These are phyloP conservation scores for Ptychoptera contaminata DNA, from an alignment of 2,888 invertebrate species.

Conservation along the genomic window DNA sequence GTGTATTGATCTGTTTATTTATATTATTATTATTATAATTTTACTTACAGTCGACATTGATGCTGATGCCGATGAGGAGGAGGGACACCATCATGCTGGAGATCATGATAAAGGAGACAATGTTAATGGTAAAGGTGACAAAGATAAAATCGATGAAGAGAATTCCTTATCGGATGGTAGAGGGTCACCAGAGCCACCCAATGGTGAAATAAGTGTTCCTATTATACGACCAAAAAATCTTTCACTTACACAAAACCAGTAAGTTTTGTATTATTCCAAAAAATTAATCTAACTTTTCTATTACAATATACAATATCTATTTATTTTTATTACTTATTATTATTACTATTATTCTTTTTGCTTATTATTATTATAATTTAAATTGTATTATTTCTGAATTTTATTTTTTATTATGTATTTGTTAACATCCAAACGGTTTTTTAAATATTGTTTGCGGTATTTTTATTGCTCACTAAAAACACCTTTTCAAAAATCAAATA, in stretches of 20 bases:
- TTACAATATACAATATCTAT: slow-evolving; percentile 9
- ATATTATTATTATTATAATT: too few species aligned
- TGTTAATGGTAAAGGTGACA: slow-evolving; percentile 22
- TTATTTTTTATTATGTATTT: too few species aligned
- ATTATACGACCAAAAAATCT: slow-evolving; percentile 33
- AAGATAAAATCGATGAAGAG: slow-evolving; percentile 23
- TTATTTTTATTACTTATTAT: too few species aligned
- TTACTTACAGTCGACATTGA: slow-evolving; percentile 24
- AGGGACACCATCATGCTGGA: slow-evolving; percentile 22
- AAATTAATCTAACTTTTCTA: slow-evolving; percentile 2
- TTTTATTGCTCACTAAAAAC: background rate
- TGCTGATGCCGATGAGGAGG: slow-evolving; percentile 31
- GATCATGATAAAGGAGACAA: slow-evolving; percentile 17
- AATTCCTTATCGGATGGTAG: slow-evolving; percentile 25
- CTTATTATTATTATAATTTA: too few species aligned
- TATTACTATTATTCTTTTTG: too few species aligned
- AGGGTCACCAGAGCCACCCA: slow-evolving; percentile 22
- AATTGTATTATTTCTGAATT: too few species aligned
- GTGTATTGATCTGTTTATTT: background rate
- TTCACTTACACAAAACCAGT: slow-evolving; percentile 39
- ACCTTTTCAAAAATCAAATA: slow-evolving; percentile 5
- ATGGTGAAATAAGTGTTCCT: slow-evolving; percentile 30
- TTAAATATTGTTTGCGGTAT: too few species aligned
- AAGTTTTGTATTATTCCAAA: slow-evolving; percentile 18
- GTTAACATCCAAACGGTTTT: too few species aligned